Evolutionary conservation across 2,113 vertebrate genomes (phyloP).

Genomic region (Burhinus bistriatus): DNA sequence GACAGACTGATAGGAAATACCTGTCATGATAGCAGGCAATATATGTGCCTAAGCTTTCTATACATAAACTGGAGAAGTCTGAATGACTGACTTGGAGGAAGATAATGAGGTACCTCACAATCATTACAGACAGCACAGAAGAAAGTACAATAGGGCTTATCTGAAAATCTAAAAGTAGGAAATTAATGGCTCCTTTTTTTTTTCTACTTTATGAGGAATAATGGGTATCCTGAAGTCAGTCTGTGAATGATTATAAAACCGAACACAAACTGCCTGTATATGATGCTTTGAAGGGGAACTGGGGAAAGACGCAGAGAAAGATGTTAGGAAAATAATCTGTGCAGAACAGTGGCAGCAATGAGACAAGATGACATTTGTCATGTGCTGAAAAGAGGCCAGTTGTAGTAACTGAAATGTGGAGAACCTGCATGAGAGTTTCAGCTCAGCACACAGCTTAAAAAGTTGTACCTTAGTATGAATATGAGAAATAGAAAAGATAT

Average conservation of each 20-base stretch:
- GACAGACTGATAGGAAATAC: conserved; percentile 36
- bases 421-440: neutral
- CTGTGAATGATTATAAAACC: neutral
- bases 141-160: conserved; percentile 41
- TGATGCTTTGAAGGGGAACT: neutral
- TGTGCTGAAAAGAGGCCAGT: neutral
- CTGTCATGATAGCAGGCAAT: conserved; percentile 34
- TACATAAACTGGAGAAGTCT: conserved; percentile 14
- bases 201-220: neutral
- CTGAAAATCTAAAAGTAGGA: conserved; percentile 50
- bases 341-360: conserved; percentile 1
- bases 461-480: neutral
- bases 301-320: neutral
- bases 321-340: conserved; percentile 16
- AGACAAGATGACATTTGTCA: conserved; percentile 16
- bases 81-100: conserved; percentile 54
- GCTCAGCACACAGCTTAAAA: neutral
- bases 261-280: conserved; percentile 39
- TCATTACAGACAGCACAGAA: conserved; percentile 45
- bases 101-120: conserved; percentile 58
- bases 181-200: conserved; percentile 10
- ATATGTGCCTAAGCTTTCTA: neutral
- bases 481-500: neutral
- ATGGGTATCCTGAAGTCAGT: conserved; percentile 5
- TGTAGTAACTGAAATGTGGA: neutral